Evolutionary conservation across 2,888 invertebrate species (phyloP).

Genomic region (Cecidostiba fungosa): DNA sequence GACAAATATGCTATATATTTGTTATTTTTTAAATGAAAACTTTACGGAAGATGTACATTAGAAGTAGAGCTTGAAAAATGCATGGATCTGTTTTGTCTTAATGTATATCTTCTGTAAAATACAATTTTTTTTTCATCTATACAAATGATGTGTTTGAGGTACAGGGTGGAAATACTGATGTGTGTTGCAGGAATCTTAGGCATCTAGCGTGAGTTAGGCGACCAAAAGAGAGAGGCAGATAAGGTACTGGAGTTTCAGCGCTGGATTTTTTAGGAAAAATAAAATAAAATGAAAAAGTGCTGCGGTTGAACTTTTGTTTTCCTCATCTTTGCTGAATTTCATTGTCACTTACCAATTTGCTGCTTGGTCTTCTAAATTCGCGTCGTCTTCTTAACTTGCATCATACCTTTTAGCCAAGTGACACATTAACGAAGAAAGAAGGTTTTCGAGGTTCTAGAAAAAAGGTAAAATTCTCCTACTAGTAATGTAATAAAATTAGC

Average conservation of each 20-base stretch:
- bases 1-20: background rate
- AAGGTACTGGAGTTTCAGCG: slow-evolving; percentile 67
- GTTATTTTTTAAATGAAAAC: background rate
- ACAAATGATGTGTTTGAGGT: slow-evolving; percentile 64
- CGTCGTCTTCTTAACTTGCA: slow-evolving; percentile 74
- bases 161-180: slow-evolving; percentile 72
- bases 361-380: slow-evolving; percentile 73
- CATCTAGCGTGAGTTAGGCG: slow-evolving; percentile 74
- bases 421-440: slow-evolving; percentile 72
- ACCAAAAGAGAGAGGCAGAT: slow-evolving; percentile 61
- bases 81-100: slow-evolving; percentile 10
- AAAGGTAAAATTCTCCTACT: slow-evolving; percentile 71
- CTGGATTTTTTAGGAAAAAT: slow-evolving; percentile 66
- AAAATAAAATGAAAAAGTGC: slow-evolving; percentile 62
- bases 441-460: slow-evolving; percentile 75
- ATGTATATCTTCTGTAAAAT: slow-evolving; percentile 29
- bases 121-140: slow-evolving; percentile 8
- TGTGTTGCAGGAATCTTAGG: slow-evolving; percentile 77
- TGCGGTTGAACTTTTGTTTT: slow-evolving; percentile 63
- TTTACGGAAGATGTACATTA: background rate
- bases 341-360: slow-evolving; percentile 65
- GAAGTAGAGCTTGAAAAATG: background rate
- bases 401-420: slow-evolving; percentile 74
- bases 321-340: slow-evolving; percentile 64
- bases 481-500: slow-evolving; percentile 77